These are phyloP conservation scores for Drosophila trapezifrons DNA, from an alignment of 1,140 invertebrate genomes.

Conservation along the genomic window DNA sequence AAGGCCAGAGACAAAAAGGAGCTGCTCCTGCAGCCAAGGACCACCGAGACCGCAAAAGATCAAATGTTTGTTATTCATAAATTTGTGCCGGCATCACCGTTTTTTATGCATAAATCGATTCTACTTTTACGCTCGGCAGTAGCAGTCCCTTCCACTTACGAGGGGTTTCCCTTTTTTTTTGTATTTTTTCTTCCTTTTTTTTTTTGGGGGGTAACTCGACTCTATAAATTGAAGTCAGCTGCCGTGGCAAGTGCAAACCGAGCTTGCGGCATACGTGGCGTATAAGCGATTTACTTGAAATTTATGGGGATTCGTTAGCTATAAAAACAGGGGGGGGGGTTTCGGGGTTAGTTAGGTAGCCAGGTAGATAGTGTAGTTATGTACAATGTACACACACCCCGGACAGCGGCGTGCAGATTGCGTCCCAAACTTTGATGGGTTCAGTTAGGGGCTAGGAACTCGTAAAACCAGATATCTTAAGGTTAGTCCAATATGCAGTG, in stretches of 20 bases:
- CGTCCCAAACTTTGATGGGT: slow-evolving; percentile 20
- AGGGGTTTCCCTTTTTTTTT: not conserved
- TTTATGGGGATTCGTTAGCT: slow-evolving; percentile 50
- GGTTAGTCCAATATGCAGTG: slow-evolving; percentile 35
- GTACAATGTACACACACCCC: slow-evolving; percentile 5
- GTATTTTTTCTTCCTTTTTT: not conserved
- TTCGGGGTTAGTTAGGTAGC: slow-evolving; percentile 10
- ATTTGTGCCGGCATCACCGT: slow-evolving; percentile 57
- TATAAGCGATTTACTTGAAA: slow-evolving; percentile 68
- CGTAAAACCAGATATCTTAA: slow-evolving; percentile 27
- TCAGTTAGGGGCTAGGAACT: slow-evolving; percentile 18
- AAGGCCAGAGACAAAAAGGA: slow-evolving; percentile 3
- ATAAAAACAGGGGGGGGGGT: slow-evolving; percentile 19
- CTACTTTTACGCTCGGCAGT: slow-evolving; percentile 57
- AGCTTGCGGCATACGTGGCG: slow-evolving; percentile 61
- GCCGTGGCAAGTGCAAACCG: slow-evolving; percentile 27
- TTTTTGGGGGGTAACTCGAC: slow-evolving; percentile 40
- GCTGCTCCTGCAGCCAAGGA: slow-evolving; percentile 28
- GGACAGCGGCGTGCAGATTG: slow-evolving; percentile 15
- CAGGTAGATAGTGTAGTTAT: slow-evolving; percentile 34
- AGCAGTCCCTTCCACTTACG: slow-evolving; percentile 12
- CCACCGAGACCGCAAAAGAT: slow-evolving; percentile 44
- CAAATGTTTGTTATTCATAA: slow-evolving; percentile 74
- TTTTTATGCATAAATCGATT: slow-evolving; percentile 80
- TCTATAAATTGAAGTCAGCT: slow-evolving; percentile 69